phyloP scores from a whole-genome alignment of 1,140 invertebrate genomes.

The Macrocentrus cingulum region DNA sequence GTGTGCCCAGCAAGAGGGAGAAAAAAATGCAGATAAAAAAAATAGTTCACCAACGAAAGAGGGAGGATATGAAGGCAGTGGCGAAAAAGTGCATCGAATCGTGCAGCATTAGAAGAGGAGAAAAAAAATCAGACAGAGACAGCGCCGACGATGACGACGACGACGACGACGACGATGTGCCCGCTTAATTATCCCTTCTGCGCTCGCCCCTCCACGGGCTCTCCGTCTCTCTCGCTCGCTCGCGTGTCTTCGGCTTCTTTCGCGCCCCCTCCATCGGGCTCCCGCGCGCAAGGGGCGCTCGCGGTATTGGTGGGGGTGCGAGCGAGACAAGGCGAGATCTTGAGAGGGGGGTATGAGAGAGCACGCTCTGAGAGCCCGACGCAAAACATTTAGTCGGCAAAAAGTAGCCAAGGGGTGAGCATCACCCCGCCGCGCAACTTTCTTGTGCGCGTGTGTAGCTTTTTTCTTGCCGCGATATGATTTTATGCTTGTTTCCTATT shows the following conservation, averaged over 20 bases:
- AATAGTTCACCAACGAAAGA: not conserved
- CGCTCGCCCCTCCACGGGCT: conserved; percentile 30
- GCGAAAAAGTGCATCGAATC: conserved; percentile 10
- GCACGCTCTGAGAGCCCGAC: conserved; percentile 33
- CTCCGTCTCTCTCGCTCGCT: conserved; percentile 12
- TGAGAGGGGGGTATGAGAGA: conserved; percentile 24
- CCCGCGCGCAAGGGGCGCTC: too few species aligned
- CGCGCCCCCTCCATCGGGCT: conserved; percentile 31
- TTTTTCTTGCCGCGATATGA: not conserved
- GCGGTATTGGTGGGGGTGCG: conserved; percentile 22
- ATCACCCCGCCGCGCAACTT: conserved; percentile 39
- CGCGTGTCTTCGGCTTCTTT: conserved; percentile 23
- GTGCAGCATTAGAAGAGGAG: conserved; percentile 13
- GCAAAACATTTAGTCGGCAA: conserved; percentile 61
- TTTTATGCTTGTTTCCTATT: too few species aligned
- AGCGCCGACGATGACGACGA: conserved; percentile 12
- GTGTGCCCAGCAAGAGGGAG: too few species aligned
- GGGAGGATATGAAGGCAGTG: not conserved
- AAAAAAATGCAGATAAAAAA: not conserved
- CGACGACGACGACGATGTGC: conserved; percentile 37
- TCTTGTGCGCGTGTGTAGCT: not conserved
- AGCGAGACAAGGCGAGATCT: conserved; percentile 4
- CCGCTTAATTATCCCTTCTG: conserved; percentile 55
- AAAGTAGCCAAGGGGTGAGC: conserved; percentile 61
- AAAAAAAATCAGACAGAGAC: conserved; percentile 15